Evolutionary conservation across 2,113 vertebrate genomes (phyloP), one percentile per base, ranked within the genome.

Genomic region (Strigops habroptila): DNA sequence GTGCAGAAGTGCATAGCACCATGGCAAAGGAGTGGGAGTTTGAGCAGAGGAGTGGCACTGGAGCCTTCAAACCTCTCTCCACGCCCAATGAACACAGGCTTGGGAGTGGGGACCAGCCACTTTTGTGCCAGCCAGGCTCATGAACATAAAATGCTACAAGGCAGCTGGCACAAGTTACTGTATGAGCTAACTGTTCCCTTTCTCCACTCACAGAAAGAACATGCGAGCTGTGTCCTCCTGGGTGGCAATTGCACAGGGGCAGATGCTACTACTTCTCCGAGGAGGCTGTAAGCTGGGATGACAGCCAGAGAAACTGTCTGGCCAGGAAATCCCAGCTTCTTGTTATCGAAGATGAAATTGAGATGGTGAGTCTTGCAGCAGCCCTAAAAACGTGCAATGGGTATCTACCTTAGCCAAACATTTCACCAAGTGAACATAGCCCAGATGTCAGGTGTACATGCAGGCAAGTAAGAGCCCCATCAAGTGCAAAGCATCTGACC

Each of bases 181-280:
- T 53, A 41, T 0, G 3, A 92, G 53, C 63, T 92, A 57, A 88
- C 1, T 2, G 31, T 65, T 93, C 37, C 24, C 35, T 18, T 22
- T 80, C 31, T 57, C 67, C 67, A 41, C 24, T 41, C 77, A 39
- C 80, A 96, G 96, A 73, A 71, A 30, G 37, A 41, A 51, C 1
- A 0, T 96, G 96, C 0, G 64, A 92, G 59, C 46, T 96, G 76
- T 96, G 96, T 93, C 95, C 93, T 19, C 93, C 96, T 0, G 89
- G 96, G 22, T 96, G 96, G 96, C 91, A 96, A 5, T 60, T 96
- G 27, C 83, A 96, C 64, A 84, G 89, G 13, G 55, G 83, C 4
- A 95, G 80, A 44, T 96, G 96, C 59, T 96, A 96, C 51, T 96
- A 89, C 77, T 96, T 96, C 86, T 95, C 96, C 0, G 71, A 95